Evolutionary conservation across 2,888 invertebrate species (phyloP), one percentile per base, ranked within the genome.

Genomic region (Alsophila aescularia): DNA sequence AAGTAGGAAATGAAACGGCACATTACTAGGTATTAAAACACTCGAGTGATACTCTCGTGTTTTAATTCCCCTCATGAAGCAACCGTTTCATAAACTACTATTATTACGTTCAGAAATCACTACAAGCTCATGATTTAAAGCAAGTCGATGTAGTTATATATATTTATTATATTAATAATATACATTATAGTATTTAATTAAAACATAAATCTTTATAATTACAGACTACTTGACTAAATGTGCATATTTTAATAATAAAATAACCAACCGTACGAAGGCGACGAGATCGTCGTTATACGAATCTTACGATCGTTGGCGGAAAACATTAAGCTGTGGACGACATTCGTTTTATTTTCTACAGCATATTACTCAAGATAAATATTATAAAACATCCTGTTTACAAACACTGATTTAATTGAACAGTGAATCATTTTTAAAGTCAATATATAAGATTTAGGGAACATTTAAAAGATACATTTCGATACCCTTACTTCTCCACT

Each of bases 171-270:
- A 49, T 44, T 15, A 12, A 18, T 36, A 27, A 50, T 44, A 52
- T 39, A 37, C 24, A 31, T 14, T 3, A 45, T 44, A 48, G 40
- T 39, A 24, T 29, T 34, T 49, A 64, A 58, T 65, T 60, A 54
- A 57, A 59, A 49, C 64, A 72, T 75, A 69, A 73, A 75, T 75
- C 68, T 66, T 59, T 58, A 64, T 72, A 75, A 75, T 73, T 73
- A 65, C 65, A 63, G 64, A 58, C 61, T 64, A 62, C 67, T 67
- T 66, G 40, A 44, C 62, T 67, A 62, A 62, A 61, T 70, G 64
- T 66, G 68, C 66, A 67, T 60, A 57, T 55, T 58, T 59, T 52
- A 62, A 60, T 69, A 72, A 65, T 67, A 70, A 69, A 67, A 69
- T 67, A 64, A 67, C 58, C 62, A 69, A 71, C 64, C 56, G 44